phyloP scores from a whole-genome alignment of 2,797 vertebrate species.

The Apogon hyalosoma region DNA sequence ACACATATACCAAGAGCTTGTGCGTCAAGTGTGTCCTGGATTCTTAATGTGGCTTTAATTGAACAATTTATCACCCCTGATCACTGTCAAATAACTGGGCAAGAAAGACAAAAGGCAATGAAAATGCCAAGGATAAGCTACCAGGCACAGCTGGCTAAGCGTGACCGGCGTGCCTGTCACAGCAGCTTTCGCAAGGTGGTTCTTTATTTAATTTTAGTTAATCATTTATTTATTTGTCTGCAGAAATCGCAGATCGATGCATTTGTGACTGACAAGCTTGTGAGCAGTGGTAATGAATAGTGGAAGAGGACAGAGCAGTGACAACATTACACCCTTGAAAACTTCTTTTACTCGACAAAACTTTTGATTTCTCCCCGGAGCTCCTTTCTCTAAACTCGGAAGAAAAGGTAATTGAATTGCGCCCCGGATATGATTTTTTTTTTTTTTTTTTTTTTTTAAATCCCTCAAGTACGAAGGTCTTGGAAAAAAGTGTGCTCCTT shows the following conservation, averaged over 20 bases:
- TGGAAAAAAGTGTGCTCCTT: constrained; percentile 68
- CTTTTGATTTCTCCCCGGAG: constrained; percentile 77
- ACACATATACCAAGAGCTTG: constrained; percentile 64
- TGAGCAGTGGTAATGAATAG: constrained; percentile 58
- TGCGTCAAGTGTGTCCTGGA: constrained; percentile 60
- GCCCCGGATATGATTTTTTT: constrained; percentile 65
- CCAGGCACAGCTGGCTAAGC: constrained; percentile 48
- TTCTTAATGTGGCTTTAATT: constrained; percentile 81
- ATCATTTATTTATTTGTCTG: constrained; percentile 38
- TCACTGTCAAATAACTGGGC: constrained; percentile 76
- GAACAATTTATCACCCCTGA: constrained; percentile 81
- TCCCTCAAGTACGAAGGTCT: constrained; percentile 56
- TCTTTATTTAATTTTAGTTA: constrained; percentile 40
- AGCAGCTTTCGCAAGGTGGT: constrained; percentile 36
- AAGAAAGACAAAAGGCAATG: constrained; percentile 66
- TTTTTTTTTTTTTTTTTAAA: not conserved
- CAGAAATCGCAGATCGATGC: constrained; percentile 58
- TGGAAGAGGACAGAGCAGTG: constrained; percentile 12
- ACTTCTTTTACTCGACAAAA: constrained; percentile 72
- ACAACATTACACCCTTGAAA: constrained; percentile 67
- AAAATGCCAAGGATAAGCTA: constrained; percentile 61
- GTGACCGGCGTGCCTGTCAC: constrained; percentile 56
- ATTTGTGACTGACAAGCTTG: constrained; percentile 53
- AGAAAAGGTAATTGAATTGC: constrained; percentile 79
- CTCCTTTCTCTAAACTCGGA: constrained; percentile 59